Evolutionary conservation across 2,888 invertebrate species (phyloP).

Genomic region (Synergus gifuensis): DNA sequence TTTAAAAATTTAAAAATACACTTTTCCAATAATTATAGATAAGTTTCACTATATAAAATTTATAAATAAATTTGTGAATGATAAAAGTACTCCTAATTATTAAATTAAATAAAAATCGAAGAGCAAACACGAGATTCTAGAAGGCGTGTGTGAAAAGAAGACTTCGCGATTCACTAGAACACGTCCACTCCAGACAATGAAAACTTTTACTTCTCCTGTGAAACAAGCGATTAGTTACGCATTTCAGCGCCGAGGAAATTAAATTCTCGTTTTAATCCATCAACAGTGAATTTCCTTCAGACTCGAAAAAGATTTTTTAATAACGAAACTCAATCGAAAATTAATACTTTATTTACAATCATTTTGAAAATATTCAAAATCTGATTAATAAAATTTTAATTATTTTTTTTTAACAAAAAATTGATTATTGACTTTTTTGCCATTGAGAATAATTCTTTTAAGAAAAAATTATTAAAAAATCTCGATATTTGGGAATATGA

Average conservation of each 20-base stretch:
- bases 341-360: neutral
- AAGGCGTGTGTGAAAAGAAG: conserved; percentile 28
- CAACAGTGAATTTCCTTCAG: neutral
- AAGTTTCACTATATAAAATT: neutral
- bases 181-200: conserved; percentile 33
- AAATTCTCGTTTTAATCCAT: conserved; percentile 16
- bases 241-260: conserved; percentile 22
- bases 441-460: neutral
- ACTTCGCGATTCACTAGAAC: conserved; percentile 32
- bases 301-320: neutral
- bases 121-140: neutral
- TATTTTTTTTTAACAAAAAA: neutral
- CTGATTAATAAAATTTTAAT: too few species aligned
- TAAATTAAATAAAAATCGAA: neutral
- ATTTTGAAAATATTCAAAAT: neutral
- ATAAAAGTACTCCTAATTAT: neutral
- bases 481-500: neutral
- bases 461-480: neutral
- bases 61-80: neutral
- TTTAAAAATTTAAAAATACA: too few species aligned
- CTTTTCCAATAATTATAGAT: neutral
- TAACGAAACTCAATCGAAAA: neutral
- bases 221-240: conserved; percentile 33
- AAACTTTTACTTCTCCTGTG: conserved; percentile 40
- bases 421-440: neutral